Evolutionary conservation across 2,797 vertebrate species (phyloP), one percentile per base, ranked within the genome.

Genomic region (Rhinichthys osculus): DNA sequence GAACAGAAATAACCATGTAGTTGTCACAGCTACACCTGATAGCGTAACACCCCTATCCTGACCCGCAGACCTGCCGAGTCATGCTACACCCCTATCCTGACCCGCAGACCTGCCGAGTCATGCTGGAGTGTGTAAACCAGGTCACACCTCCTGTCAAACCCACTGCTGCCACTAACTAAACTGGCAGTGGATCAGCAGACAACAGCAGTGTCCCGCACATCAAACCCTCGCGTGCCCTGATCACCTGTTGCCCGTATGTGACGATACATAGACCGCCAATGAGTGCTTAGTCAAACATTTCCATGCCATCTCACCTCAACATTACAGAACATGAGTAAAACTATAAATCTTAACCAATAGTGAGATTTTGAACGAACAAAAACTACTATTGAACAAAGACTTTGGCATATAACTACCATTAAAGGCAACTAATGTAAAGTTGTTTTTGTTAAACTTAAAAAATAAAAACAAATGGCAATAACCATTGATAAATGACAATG

Each of bases 31-130:
- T 84, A 84, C 52, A 57, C 44, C 84, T 50, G 88, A 69, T 87
- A 82, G 69, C 27, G 80, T 87, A 91, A 90, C 90, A 92, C 2
- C 42, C 40, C 11, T 52, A 5, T 52, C 11, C 6, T 66, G 62
- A 81, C 84, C 88, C 35, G 47, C 79, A 42, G 52, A 86, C 35
- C 47, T 52, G 69, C 73, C 5, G 57, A 77, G 70, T 85, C 82
- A 83, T 17, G 44, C 30, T 69, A 90, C 90, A 92, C 2, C 42
- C 40, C 11, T 52, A 5, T 52, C 11, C 6, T 66, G 62, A 81
- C 84, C 88, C 35, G 47, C 79, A 42, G 52, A 86, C 35, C 47
- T 52, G 69, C 73, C 5, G 57, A 77, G 70, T 85, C 82, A 83
- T 17, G 44, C 30, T 69, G 59, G 10, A 44, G 80, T 83, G 80